These are phyloP conservation scores for Rhinella marina DNA, from an alignment of 2,797 vertebrate genomes.

Conservation along the genomic window DNA sequence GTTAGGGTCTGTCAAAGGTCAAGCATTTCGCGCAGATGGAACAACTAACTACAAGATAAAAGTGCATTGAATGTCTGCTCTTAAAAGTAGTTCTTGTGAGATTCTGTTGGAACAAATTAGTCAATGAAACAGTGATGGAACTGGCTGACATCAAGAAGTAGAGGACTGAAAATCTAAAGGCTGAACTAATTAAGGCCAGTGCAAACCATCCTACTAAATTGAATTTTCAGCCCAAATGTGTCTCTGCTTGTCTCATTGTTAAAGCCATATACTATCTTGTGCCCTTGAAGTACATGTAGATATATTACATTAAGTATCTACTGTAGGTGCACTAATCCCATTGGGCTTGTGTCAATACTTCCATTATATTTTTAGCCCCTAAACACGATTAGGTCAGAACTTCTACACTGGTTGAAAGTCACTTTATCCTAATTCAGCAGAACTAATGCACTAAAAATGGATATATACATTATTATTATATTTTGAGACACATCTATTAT, in stretches of 20 bases:
- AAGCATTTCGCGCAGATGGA: conserved; percentile 3
- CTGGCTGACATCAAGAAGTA: conserved; percentile 10
- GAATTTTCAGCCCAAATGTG: not conserved
- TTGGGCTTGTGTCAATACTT: not conserved
- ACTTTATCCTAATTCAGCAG: not conserved
- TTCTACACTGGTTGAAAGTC: not conserved
- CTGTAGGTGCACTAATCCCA: not conserved
- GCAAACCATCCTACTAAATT: not conserved
- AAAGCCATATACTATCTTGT: not conserved
- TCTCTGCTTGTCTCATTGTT: not conserved
- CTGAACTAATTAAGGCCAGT: not conserved
- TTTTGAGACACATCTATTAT: too few species aligned
- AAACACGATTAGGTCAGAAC: not conserved
- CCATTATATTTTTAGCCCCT: not conserved
- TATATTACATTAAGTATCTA: not conserved
- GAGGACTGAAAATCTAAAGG: not conserved
- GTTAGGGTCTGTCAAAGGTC: conserved; percentile 43
- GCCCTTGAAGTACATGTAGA: not conserved
- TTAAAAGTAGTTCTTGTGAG: not conserved
- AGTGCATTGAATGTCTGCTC: not conserved
- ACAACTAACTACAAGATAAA: conserved; percentile 36
- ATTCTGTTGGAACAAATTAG: conserved; percentile 28
- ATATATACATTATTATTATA: not conserved
- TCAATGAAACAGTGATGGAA: conserved; percentile 28
- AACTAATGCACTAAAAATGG: not conserved